Evolutionary conservation across 1,140 invertebrate species (phyloP).

Genomic region (Drosophila lini): DNA sequence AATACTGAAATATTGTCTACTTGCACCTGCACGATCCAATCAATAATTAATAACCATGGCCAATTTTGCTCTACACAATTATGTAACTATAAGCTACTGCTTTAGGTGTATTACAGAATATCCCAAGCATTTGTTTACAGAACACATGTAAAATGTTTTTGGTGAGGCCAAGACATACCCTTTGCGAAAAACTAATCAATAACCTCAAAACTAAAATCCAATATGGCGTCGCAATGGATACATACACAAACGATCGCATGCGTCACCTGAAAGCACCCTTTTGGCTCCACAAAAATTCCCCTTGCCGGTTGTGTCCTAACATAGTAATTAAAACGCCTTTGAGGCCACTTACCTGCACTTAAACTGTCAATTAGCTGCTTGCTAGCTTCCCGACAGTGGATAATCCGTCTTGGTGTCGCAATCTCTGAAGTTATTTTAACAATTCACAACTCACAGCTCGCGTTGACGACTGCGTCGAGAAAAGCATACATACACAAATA

Average conservation of each 20-base stretch:
- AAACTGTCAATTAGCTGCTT: neutral
- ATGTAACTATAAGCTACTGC: neutral
- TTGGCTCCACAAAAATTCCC: slow-evolving; percentile 3
- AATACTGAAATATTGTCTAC: neutral
- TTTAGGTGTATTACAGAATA: neutral
- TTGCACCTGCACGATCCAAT: neutral
- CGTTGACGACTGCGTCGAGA: slow-evolving; percentile 48
- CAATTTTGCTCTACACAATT: neutral
- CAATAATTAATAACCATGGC: neutral
- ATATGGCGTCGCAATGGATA: slow-evolving; percentile 68
- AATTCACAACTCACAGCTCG: slow-evolving; percentile 33
- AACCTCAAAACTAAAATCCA: slow-evolving; percentile 64
- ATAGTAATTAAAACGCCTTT: neutral
- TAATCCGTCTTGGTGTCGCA: neutral
- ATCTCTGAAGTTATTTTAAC: slow-evolving; percentile 20
- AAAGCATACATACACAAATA: slow-evolving; percentile 65
- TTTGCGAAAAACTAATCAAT: slow-evolving; percentile 32
- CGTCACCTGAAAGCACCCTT: slow-evolving; percentile 55
- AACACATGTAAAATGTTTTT: neutral
- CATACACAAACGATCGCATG: slow-evolving; percentile 70
- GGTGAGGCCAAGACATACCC: neutral
- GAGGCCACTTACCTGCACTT: slow-evolving; percentile 10
- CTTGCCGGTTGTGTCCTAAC: slow-evolving; percentile 12
- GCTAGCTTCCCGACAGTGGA: neutral
- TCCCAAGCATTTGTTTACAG: neutral